Percentiles rank a stretch among this genome's conserved stretches.
These are phyloP conservation scores for Orientallactaga sibirica DNA, from an alignment of 2,797 vertebrate species.

Conservation along the genomic window DNA sequence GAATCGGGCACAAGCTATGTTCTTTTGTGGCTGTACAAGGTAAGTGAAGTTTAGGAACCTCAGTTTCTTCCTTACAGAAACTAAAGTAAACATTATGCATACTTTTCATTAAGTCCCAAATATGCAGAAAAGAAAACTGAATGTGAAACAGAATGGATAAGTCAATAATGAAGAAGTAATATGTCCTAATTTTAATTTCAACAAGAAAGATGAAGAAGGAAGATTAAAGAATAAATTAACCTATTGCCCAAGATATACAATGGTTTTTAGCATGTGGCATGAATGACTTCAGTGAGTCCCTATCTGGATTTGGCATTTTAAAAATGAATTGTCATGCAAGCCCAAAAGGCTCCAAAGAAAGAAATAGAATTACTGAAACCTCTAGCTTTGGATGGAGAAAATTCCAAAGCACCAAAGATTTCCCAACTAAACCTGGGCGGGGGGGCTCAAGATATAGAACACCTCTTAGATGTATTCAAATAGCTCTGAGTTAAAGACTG, in stretches of 20 bases:
- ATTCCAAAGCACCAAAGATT: background rate
- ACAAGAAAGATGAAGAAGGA: background rate
- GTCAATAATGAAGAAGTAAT: background rate
- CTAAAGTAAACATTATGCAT: background rate
- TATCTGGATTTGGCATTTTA: background rate
- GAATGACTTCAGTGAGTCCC: background rate
- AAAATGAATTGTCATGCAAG: background rate
- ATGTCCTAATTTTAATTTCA: conserved; percentile 6
- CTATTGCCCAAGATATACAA: background rate
- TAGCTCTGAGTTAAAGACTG: background rate
- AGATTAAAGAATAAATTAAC: background rate
- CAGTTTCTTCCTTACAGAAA: background rate
- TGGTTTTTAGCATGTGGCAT: background rate
- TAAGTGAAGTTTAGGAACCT: conserved; percentile 36
- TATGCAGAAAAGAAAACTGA: background rate
- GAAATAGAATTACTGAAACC: conserved; percentile 49
- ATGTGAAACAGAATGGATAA: background rate
- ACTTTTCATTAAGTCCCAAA: background rate
- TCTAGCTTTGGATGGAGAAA: background rate
- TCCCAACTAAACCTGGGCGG: background rate
- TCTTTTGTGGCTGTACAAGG: conserved; percentile 12
- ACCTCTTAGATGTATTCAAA: conserved; percentile 31
- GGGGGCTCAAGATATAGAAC: background rate
- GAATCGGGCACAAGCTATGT: background rate
- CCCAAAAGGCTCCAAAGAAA: background rate